Conservation (phyloP, 2,888 invertebrate genomes). For the Nezara viridula region DNA sequence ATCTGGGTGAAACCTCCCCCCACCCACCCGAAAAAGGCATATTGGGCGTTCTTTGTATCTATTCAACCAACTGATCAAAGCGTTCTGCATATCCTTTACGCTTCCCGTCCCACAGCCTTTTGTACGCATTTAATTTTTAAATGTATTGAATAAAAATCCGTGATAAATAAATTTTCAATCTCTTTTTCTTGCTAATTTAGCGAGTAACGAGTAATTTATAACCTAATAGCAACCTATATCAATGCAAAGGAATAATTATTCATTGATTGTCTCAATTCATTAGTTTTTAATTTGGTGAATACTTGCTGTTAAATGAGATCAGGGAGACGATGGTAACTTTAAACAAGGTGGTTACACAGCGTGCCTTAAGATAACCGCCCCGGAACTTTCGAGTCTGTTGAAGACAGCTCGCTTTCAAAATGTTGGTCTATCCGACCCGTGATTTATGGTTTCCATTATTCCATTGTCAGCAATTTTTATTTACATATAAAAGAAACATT, state of each 20-base stretch:
- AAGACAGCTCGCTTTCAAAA: neutral
- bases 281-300: neutral
- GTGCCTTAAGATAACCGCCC: neutral
- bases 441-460: neutral
- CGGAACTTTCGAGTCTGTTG: neutral
- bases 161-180: neutral
- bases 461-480: neutral
- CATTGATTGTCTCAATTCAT: neutral
- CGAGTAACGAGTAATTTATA: too few relatives aligned
- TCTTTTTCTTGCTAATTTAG: neutral
- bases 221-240: too few relatives aligned
- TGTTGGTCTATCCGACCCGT: neutral
- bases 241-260: neutral
- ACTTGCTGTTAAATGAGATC: neutral
- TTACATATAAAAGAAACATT: neutral
- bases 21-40: neutral
- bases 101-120: neutral
- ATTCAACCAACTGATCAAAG: slow-evolving; percentile 32
- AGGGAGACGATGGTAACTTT: neutral
- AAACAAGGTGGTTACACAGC: neutral
- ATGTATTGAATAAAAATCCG: neutral
- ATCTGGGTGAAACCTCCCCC: neutral
- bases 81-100: neutral
- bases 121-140: neutral
- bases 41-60: slow-evolving; percentile 26